phyloP scores from a whole-genome alignment of 1,140 invertebrate genomes.

The Drosophila lowei region DNA sequence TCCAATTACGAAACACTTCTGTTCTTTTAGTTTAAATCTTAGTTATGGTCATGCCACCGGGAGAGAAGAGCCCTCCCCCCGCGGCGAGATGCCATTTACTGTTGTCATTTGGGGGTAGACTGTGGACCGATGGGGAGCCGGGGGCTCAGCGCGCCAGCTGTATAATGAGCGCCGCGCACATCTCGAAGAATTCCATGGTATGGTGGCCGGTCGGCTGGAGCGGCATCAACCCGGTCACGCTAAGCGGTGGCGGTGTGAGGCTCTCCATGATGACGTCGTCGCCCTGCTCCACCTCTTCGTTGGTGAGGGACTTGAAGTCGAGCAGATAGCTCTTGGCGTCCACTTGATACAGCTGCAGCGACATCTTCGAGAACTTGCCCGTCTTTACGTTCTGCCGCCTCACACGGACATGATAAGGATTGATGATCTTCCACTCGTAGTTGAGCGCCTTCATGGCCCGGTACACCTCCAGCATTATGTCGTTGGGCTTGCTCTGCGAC shows the following conservation, averaged over 20 bases:
- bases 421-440: constrained; percentile 99
- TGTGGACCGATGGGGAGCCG: too few relatives aligned
- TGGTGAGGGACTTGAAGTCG: constrained; percentile 97
- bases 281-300: constrained; percentile 88
- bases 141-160: constrained; percentile 93
- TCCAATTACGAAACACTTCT: too few relatives aligned
- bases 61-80: too few relatives aligned
- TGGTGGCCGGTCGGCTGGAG: constrained; percentile 89
- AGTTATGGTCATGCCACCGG: too few relatives aligned
- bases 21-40: too few relatives aligned
- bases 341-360: constrained; percentile 98
- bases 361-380: constrained; percentile 96
- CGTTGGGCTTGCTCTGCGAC: constrained; percentile 99
- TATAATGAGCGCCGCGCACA: constrained; percentile 99
- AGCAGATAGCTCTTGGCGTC: constrained; percentile 98
- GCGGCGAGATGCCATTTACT: background rate
- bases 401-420: constrained; percentile 97
- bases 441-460: constrained; percentile 98
- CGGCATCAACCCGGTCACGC: constrained; percentile 78
- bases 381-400: constrained; percentile 93
- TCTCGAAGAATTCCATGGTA: constrained; percentile 99
- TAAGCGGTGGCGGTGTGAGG: constrained; percentile 83
- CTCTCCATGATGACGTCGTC: constrained; percentile 85
- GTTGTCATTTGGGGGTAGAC: background rate
- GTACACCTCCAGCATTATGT: constrained; percentile 99